These are phyloP conservation scores for Andricus curvator DNA, from an alignment of 2,888 invertebrate species.

Conservation along the genomic window DNA sequence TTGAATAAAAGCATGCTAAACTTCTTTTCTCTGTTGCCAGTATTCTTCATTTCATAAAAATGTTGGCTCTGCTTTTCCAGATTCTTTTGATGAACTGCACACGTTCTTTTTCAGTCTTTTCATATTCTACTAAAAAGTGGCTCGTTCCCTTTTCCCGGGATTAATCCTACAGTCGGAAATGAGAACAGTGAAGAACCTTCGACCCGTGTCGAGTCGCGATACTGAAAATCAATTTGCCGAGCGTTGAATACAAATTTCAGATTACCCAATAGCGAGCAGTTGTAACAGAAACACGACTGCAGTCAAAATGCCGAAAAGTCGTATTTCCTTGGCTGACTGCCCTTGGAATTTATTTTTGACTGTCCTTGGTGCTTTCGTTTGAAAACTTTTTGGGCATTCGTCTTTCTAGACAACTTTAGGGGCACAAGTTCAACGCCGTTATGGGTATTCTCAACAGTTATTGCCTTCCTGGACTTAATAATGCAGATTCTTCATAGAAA, in stretches of 20 bases:
- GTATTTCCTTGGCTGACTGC: background rate
- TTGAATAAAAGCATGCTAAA: background rate
- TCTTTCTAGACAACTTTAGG: background rate
- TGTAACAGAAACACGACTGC: background rate
- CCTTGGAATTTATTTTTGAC: constrained; percentile 18
- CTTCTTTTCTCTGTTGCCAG: background rate
- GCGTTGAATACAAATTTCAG: constrained; percentile 5
- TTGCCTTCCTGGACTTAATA: background rate
- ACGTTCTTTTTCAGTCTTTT: constrained; percentile 37
- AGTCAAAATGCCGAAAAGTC: constrained; percentile 27
- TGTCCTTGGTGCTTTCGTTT: background rate
- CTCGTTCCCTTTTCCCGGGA: constrained; percentile 9
- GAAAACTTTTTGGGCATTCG: background rate
- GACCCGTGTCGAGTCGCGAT: constrained; percentile 18
- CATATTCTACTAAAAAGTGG: constrained; percentile 5
- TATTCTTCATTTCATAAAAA: constrained; percentile 34
- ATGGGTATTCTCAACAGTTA: background rate
- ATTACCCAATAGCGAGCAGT: background rate
- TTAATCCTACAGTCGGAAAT: constrained; percentile 32
- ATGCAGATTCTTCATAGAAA: background rate
- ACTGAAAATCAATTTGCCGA: constrained; percentile 34
- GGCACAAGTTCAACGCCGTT: background rate
- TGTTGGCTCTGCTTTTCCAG: background rate
- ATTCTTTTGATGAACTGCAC: constrained; percentile 19
- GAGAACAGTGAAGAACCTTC: constrained; percentile 29